phyloP scores from a whole-genome alignment of 2,797 vertebrate genomes.

The Micropoecilia bifurca region DNA sequence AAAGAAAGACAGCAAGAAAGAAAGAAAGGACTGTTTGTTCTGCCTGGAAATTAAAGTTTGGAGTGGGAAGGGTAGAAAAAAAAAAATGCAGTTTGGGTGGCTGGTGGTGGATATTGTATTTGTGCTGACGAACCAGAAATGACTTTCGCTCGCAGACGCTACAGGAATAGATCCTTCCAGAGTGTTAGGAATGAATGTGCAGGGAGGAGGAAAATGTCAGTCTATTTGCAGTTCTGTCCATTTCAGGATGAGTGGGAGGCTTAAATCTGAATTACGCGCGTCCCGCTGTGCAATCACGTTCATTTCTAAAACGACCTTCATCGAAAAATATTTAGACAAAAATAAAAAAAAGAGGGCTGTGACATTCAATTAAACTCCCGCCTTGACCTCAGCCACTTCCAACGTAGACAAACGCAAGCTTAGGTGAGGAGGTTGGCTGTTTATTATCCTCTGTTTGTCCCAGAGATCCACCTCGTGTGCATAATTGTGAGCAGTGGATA shows the following conservation, averaged over 20 bases:
- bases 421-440: constrained; percentile 51
- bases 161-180: constrained; percentile 46
- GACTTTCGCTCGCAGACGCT: constrained; percentile 30
- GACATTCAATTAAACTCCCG: constrained; percentile 68
- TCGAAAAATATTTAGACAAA: constrained; percentile 39
- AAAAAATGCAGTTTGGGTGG: constrained; percentile 40
- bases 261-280: constrained; percentile 23
- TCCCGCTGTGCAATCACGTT: constrained; percentile 21
- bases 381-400: constrained; percentile 56
- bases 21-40: constrained; percentile 71
- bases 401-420: constrained; percentile 40
- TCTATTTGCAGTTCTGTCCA: constrained; percentile 32
- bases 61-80: constrained; percentile 44
- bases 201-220: constrained; percentile 32
- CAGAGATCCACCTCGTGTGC: constrained; percentile 61
- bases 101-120: constrained; percentile 53
- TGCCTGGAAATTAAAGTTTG: constrained; percentile 56
- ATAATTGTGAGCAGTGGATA: constrained; percentile 63
- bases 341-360: constrained; percentile 50
- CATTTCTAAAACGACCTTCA: constrained; percentile 61
- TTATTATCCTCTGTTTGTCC: constrained; percentile 60
- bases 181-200: constrained; percentile 29
- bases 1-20: constrained; percentile 57
- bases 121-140: constrained; percentile 43
- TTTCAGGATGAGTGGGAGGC: constrained; percentile 41